These are phyloP conservation scores for Temnothorax rugatulus DNA, from an alignment of 2,888 invertebrate species.

Conservation along the genomic window DNA sequence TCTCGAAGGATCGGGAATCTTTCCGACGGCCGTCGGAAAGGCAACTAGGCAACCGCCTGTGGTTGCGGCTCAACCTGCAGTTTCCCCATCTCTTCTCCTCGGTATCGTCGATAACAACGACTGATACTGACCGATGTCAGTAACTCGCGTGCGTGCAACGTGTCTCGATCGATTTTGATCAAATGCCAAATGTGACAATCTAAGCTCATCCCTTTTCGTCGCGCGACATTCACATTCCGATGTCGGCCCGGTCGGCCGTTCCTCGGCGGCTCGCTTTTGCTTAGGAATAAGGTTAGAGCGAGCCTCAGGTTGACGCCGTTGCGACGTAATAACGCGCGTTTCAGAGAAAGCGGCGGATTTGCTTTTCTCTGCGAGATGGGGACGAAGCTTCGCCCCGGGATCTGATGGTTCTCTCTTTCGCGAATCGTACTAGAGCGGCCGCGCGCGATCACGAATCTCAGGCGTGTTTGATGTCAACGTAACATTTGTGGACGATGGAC, in stretches of 20 bases:
- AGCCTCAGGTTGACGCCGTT: not conserved
- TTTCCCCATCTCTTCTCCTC: not conserved
- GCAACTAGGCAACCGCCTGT: not conserved
- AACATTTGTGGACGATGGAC: constrained; percentile 73
- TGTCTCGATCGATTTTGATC: constrained; percentile 23
- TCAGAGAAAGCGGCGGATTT: not conserved
- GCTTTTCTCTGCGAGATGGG: not conserved
- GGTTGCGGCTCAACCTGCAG: too few species aligned
- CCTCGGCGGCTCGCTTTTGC: not conserved
- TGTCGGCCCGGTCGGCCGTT: not conserved
- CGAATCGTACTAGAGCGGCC: not conserved
- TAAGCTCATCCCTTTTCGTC: not conserved
- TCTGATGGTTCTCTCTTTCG: not conserved
- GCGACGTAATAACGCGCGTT: constrained; percentile 22
- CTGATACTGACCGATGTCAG: not conserved
- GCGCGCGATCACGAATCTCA: not conserved
- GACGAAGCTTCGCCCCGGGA: not conserved
- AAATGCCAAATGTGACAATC: constrained; percentile 33
- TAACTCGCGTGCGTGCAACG: not conserved
- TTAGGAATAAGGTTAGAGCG: constrained; percentile 10
- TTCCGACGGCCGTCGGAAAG: too few species aligned
- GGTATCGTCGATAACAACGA: constrained; percentile 1
- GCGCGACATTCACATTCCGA: not conserved
- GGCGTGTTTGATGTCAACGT: constrained; percentile 65
- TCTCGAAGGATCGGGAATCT: not conserved